Percentiles rank a stretch among this genome's conserved stretches.
Conservation (phyloP, 2,797 vertebrate species). For the Tiaroga cobitis region DNA sequence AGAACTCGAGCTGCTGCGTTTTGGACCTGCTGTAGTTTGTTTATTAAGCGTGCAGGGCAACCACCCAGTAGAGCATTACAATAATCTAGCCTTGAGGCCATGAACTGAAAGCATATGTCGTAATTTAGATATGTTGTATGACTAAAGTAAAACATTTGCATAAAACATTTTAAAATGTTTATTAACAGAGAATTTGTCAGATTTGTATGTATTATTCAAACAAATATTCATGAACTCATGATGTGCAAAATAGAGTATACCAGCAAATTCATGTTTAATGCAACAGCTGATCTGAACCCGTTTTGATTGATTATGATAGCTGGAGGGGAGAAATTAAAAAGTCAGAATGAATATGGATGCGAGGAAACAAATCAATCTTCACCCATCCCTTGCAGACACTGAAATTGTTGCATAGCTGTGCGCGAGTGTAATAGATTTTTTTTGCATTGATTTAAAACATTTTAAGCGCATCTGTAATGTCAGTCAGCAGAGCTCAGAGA, state of each 20-base stretch:
- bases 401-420: too few species aligned
- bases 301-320: not conserved
- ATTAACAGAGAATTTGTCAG: not conserved
- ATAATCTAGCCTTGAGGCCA: too few species aligned
- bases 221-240: not conserved
- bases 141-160: not conserved
- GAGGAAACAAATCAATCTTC: not conserved
- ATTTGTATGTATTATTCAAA: not conserved
- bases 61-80: too few species aligned
- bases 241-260: not conserved
- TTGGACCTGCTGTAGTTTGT: too few species aligned
- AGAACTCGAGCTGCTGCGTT: too few species aligned
- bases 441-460: not conserved
- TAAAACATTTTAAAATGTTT: not conserved
- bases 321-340: too few species aligned
- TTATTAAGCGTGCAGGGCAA: too few species aligned
- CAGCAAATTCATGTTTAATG: not conserved
- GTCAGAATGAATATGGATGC: not conserved
- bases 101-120: too few species aligned
- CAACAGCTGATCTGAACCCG: not conserved
- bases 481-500: not conserved
- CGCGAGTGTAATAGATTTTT: not conserved
- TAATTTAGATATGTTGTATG: not conserved
- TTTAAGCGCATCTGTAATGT: not conserved
- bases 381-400: not conserved